A percentile compares a stretch with the other conserved stretches of the same genome.
Evolutionary conservation across 2,797 vertebrate species (phyloP).

Genomic region (Muraenolepis orangiensis): DNA sequence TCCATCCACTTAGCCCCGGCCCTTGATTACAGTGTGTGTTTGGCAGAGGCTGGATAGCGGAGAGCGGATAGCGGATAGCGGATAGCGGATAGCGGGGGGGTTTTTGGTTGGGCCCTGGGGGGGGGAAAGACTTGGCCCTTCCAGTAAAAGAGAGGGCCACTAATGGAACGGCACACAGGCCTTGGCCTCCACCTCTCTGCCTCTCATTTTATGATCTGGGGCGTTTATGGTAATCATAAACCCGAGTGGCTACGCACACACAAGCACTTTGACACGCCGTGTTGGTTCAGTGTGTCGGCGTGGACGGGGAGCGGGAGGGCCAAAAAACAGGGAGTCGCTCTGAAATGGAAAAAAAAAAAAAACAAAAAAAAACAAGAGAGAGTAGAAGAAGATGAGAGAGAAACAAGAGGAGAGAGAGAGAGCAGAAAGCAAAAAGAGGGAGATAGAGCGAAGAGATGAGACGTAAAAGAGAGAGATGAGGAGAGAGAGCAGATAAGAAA

Average conservation of each 20-base stretch:
- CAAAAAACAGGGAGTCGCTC: too few relatives aligned
- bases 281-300: too few relatives aligned
- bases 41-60: constrained; percentile 56
- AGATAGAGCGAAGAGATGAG: too few relatives aligned
- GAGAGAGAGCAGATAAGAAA: too few relatives aligned
- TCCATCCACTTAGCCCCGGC: constrained; percentile 54
- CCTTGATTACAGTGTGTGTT: constrained; percentile 61
- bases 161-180: constrained; percentile 88
- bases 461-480: too few relatives aligned
- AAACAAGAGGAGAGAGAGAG: too few relatives aligned
- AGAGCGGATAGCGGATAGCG: constrained; percentile 52
- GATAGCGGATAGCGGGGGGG: constrained; percentile 33
- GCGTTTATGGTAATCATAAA: constrained; percentile 82
- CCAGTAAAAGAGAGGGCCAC: constrained; percentile 82
- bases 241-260: constrained; percentile 15
- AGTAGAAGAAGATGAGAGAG: too few relatives aligned
- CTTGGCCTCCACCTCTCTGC: constrained; percentile 48
- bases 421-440: too few relatives aligned
- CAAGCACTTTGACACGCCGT: too few relatives aligned
- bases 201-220: constrained; percentile 80
- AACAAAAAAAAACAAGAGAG: too few relatives aligned
- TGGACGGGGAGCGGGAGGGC: too few relatives aligned
- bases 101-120: constrained; percentile 60
- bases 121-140: constrained; percentile 83
- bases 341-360: too few relatives aligned